Base-by-base conservation (phyloP, 2,113 vertebrate genomes). In the Trichomycterus rosablanca region DNA sequence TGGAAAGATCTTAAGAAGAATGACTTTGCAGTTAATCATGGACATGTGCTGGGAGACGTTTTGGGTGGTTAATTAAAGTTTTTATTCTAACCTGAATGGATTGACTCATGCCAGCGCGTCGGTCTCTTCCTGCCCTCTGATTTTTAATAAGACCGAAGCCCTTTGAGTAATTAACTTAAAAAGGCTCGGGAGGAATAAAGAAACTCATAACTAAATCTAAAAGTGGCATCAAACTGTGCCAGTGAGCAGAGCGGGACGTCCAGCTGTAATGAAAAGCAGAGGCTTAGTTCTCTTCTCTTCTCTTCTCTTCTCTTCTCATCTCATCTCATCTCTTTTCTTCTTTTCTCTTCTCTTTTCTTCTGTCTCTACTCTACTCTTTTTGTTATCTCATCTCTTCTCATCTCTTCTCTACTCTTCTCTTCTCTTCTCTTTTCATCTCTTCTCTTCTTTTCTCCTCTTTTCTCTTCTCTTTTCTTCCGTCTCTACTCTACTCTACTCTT, bases 251-350 rank as follows among this genome's bases (percentile, higher is more conserved):
- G 37, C 56, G 68, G 52, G 72, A 78, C 71, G 56, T 35, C 1
- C 3, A 7, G 46, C 12, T 10, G 5, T 76, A 78, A 82, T 83
- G 66, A 83, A 72, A 84, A 78, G 59, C 78, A 79, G 69, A 77
- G 11, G 16, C 51, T 34, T 14, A 39, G 12, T 9, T 42, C 35
- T 42, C 61, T 20, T 1, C 6, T 53, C 19, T 34, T 39, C 37
- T 46, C n/a, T 16, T 26, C 14, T 16, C 30, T 23, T 42, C 7
- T 42, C 35, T 19, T 11, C 19, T 20, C 7, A 1, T 2, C 5
- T n/a, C n/a, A n/a, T n/a, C n/a, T n/a, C 14, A 12, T 11, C 10
- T 14, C 9, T 35, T 42, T 55, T 40, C 18, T 40, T 14, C 15
- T 40, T 10, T 58, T 28, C 39, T 2, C 22, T 11, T 18, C 30